phyloP scores from a whole-genome alignment of 2,113 vertebrate genomes.

The Microtus pennsylvanicus region DNA sequence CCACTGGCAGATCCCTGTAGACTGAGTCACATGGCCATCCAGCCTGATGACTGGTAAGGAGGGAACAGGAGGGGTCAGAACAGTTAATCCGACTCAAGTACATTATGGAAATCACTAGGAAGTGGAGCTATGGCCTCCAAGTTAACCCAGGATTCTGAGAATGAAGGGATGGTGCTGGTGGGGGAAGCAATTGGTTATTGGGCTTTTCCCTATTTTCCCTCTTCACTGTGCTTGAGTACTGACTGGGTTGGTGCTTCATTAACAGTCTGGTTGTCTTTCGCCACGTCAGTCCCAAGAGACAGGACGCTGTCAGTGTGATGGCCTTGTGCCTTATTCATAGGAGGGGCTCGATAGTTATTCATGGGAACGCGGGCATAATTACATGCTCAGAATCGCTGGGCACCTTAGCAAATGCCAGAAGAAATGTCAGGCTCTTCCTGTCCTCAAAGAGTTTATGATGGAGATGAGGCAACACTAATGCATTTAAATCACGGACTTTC shows the following conservation, averaged over 20 bases:
- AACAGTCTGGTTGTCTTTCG: conserved; percentile 12
- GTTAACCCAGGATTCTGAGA: neutral
- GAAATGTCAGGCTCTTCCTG: neutral
- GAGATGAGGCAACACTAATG: neutral
- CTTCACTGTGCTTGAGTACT: neutral
- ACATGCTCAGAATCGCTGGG: neutral
- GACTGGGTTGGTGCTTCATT: neutral
- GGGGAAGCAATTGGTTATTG: neutral
- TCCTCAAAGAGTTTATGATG: conserved; percentile 20
- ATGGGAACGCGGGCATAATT: conserved; percentile 16
- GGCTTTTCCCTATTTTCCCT: neutral
- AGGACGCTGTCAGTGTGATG: neutral
- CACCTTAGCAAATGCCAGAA: conserved; percentile 27
- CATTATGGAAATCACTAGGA: neutral
- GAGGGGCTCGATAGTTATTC: neutral
- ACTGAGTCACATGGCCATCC: neutral
- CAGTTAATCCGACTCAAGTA: neutral
- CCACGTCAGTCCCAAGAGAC: neutral
- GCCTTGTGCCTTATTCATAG: neutral
- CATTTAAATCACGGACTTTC: conserved; percentile 7
- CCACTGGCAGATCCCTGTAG: neutral
- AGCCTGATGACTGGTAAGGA: neutral
- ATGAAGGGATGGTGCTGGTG: neutral
- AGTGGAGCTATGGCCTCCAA: neutral
- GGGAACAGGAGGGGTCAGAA: neutral